These are phyloP conservation scores for Pheosia gnoma DNA, from an alignment of 2,888 invertebrate species.

Conservation along the genomic window DNA sequence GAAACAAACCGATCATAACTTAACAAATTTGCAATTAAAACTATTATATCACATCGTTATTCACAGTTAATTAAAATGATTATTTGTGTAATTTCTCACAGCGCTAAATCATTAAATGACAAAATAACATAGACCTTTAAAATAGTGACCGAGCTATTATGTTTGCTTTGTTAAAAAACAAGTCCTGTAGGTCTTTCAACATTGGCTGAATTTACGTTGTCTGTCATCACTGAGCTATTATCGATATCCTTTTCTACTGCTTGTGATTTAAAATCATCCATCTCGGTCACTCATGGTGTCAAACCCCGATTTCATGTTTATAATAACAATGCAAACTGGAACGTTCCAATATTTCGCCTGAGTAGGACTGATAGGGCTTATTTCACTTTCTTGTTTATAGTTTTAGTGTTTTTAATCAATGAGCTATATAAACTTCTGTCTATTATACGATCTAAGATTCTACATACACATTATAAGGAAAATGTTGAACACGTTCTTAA, in stretches of 20 bases:
- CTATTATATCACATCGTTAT: constrained; percentile 25
- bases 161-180: constrained; percentile 20
- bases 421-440: constrained; percentile 19
- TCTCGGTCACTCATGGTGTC: constrained; percentile 50
- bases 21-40: constrained; percentile 24
- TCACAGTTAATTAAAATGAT: constrained; percentile 45
- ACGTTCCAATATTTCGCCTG: constrained; percentile 73
- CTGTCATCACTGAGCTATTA: constrained; percentile 32
- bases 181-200: constrained; percentile 24
- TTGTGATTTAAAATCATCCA: constrained; percentile 32
- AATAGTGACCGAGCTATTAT: constrained; percentile 18
- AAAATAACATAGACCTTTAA: constrained; percentile 32
- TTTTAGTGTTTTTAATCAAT: constrained; percentile 38
- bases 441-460: no score
- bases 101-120: constrained; percentile 34
- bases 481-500: neutral
- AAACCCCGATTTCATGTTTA: constrained; percentile 67
- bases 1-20: neutral
- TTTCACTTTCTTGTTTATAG: constrained; percentile 55
- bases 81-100: constrained; percentile 43
- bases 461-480: neutral
- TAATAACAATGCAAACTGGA: constrained; percentile 78
- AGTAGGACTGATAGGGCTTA: constrained; percentile 62
- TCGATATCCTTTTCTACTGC: constrained; percentile 37
- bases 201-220: constrained; percentile 27